phyloP scores from a whole-genome alignment of 1,140 invertebrate species.

The Trichonephila clavata region DNA sequence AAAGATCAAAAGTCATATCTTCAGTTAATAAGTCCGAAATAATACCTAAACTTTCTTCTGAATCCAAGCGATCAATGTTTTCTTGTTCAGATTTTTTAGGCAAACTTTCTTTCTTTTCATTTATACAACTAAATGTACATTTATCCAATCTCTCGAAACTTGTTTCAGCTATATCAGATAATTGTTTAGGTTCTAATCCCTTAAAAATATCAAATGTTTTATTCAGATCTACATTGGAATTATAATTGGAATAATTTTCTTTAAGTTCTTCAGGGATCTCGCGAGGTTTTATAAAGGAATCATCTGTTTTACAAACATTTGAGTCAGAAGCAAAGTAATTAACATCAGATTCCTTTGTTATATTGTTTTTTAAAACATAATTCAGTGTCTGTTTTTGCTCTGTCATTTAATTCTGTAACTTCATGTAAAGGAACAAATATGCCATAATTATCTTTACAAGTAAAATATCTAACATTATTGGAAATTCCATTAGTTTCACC shows the following conservation, averaged over 20 bases:
- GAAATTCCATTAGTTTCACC: too few relatives aligned
- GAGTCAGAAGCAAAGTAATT: too few relatives aligned
- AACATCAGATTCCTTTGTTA: too few relatives aligned
- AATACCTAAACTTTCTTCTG: neutral
- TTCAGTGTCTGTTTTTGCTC: too few relatives aligned
- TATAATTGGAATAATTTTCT: neutral
- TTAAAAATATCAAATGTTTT: neutral
- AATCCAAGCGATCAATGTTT: neutral
- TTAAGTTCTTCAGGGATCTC: neutral
- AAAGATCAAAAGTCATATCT: neutral
- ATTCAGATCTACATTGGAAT: neutral
- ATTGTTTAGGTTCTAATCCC: neutral
- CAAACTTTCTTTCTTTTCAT: neutral
- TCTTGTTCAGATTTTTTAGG: neutral
- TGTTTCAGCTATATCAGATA: neutral
- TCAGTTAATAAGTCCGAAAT: neutral
- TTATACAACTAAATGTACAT: neutral
- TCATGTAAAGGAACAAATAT: too few relatives aligned
- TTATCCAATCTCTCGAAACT: neutral
- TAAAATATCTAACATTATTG: too few relatives aligned
- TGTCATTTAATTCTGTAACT: too few relatives aligned
- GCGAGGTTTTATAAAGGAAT: neutral
- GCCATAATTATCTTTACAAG: too few relatives aligned
- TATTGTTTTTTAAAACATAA: too few relatives aligned
- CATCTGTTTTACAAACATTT: neutral